A percentile compares a stretch with the other conserved stretches of the same genome.
Conservation (phyloP, 2,113 vertebrate species). For the Prietella phreatophila region DNA sequence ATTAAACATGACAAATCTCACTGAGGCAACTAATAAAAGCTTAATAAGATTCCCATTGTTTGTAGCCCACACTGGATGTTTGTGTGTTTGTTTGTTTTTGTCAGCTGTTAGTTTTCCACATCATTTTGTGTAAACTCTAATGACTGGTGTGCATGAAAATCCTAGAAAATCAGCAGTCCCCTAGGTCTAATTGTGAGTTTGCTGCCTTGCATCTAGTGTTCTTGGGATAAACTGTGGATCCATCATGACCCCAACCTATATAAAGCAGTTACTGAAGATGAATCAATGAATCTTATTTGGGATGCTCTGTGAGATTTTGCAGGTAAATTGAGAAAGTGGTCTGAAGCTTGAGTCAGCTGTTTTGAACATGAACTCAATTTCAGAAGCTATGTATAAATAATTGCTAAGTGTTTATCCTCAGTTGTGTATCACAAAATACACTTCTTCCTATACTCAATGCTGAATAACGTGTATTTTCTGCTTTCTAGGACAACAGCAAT, state of each 20-base stretch:
- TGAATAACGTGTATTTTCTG: not conserved
- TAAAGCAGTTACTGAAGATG: not conserved
- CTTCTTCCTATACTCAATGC: not conserved
- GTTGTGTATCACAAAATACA: not conserved
- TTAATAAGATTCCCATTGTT: not conserved
- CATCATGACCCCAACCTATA: not conserved
- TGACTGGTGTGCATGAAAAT: not conserved
- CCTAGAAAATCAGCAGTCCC: not conserved
- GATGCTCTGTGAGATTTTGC: not conserved
- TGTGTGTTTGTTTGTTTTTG: too few relatives aligned
- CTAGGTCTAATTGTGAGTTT: not conserved
- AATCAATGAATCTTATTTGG: not conserved
- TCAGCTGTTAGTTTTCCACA: not conserved
- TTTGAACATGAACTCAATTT: conserved; percentile 6
- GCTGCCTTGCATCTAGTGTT: not conserved
- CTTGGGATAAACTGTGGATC: not conserved
- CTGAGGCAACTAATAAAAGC: not conserved
- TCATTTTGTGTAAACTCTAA: not conserved
- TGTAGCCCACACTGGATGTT: not conserved
- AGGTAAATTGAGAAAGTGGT: not conserved
- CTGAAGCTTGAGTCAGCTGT: not conserved
- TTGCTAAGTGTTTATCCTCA: not conserved
- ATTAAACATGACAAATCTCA: not conserved
- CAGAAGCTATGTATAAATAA: not conserved
- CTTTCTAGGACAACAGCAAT: not conserved